These are phyloP conservation scores for Terebella lapidaria DNA, from an alignment of 2,888 invertebrate species.

Conservation along the genomic window DNA sequence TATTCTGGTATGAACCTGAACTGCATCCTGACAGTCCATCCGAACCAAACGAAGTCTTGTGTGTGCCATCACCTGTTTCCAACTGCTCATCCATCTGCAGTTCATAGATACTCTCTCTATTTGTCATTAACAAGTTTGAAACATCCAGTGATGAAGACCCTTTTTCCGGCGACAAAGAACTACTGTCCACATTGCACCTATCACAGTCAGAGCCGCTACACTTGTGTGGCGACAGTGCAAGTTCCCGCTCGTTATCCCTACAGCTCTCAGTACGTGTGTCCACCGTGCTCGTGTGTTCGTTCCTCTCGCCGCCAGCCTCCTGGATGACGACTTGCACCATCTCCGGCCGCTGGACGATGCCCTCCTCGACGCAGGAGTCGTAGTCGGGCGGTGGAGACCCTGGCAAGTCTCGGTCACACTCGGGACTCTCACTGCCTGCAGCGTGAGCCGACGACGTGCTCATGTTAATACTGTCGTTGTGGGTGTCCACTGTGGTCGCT, in stretches of 20 bases:
- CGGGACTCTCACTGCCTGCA: neutral
- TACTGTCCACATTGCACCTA: neutral
- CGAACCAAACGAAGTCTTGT: constrained; percentile 5
- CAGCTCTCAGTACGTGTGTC: neutral
- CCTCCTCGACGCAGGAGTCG: constrained; percentile 10
- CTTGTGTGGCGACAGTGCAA: no score
- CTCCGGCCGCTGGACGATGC: neutral
- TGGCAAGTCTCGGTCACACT: constrained; percentile 12
- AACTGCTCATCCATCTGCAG: constrained; percentile 45
- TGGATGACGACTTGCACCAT: no score
- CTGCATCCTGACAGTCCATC: constrained; percentile 12
- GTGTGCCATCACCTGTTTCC: constrained; percentile 24
- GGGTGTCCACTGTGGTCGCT: no score
- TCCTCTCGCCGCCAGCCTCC: no score
- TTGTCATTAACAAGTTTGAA: constrained; percentile 8
- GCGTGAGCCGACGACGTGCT: neutral
- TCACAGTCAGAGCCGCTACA: no score
- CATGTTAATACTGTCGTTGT: no score
- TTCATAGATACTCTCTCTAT: constrained; percentile 47
- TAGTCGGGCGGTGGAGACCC: constrained; percentile 14
- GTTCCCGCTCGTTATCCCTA: neutral
- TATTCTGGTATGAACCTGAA: neutral
- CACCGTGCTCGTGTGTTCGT: constrained; percentile 1
- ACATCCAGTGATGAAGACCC: neutral
- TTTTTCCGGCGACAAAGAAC: neutral